A percentile compares a stretch with the other conserved stretches of the same genome.
Conservation (phyloP, 2,797 vertebrate genomes). For the Pseudomugil tenellus region DNA sequence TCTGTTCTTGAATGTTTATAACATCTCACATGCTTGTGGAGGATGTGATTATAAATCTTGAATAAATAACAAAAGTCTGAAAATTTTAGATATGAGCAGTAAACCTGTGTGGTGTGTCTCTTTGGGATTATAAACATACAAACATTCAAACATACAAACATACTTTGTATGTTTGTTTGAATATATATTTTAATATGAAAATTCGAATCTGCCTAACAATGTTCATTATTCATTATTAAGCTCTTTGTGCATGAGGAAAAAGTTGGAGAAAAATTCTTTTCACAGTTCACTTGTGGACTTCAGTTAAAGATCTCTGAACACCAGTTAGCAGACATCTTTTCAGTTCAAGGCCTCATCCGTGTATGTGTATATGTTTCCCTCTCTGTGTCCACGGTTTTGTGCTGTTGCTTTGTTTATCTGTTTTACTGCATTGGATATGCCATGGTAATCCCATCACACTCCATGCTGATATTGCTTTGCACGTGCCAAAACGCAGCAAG, state of each 20-base stretch:
- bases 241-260: neutral
- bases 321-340: conserved; percentile 17
- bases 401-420: conserved; percentile 27
- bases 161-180: conserved; percentile 9
- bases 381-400: neutral
- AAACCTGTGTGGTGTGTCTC: neutral
- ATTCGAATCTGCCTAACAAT: neutral
- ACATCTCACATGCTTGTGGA: conserved; percentile 21
- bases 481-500: neutral
- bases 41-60: conserved; percentile 3
- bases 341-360: conserved; percentile 22
- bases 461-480: conserved; percentile 9
- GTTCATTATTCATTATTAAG: neutral
- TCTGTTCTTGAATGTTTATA: too few species aligned
- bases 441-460: conserved; percentile 17
- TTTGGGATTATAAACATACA: too few species aligned
- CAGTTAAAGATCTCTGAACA: conserved; percentile 23
- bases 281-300: conserved; percentile 6
- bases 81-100: conserved; percentile 20
- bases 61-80: conserved; percentile 22
- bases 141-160: too few species aligned
- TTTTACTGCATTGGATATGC: conserved; percentile 31
- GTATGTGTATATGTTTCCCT: conserved; percentile 1
- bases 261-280: conserved; percentile 9
- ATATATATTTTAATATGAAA: conserved; percentile 3